Conservation (phyloP, 1,140 invertebrate genomes). For the Thrips palmi region DNA sequence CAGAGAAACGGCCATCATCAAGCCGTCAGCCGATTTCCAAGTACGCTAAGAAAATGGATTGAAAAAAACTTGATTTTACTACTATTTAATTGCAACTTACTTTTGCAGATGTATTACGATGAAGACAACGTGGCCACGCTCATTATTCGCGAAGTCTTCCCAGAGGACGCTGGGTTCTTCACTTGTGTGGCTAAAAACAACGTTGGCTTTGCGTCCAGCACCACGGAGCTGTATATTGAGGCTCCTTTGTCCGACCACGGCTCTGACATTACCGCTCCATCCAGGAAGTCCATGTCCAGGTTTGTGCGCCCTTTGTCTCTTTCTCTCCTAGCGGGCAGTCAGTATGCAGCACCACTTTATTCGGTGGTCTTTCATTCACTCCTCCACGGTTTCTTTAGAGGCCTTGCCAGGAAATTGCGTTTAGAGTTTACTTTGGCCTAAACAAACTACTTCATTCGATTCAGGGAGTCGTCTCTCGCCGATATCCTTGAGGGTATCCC, state of each 20-base stretch:
- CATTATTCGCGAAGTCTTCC: slow-evolving; percentile 87
- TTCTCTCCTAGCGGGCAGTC: too few species aligned
- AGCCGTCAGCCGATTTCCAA: slow-evolving; percentile 69
- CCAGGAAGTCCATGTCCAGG: slow-evolving; percentile 60
- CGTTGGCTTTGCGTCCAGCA: slow-evolving; percentile 79
- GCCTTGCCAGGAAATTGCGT: too few species aligned
- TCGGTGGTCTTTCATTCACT: too few species aligned
- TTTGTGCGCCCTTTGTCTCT: slow-evolving; percentile 14
- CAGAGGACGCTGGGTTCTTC: slow-evolving; percentile 91
- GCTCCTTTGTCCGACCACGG: slow-evolving; percentile 73
- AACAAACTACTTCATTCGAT: slow-evolving; percentile 13
- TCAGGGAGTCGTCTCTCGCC: slow-evolving; percentile 68
- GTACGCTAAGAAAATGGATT: slow-evolving; percentile 20
- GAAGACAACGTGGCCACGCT: slow-evolving; percentile 82
- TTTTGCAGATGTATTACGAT: slow-evolving; percentile 71
- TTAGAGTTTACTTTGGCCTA: too few species aligned
- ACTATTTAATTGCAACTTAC: slow-evolving; percentile 5
- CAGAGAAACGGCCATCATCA: slow-evolving; percentile 78
- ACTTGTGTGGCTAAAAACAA: slow-evolving; percentile 92
- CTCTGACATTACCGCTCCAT: slow-evolving; percentile 58
- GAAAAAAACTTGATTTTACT: not conserved
- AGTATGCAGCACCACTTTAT: too few species aligned
- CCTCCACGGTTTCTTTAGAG: too few species aligned
- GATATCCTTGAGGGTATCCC: slow-evolving; percentile 84
- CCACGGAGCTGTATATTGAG: slow-evolving; percentile 76